Evolutionary conservation across 2,797 vertebrate species (phyloP), one percentile per base, ranked within the genome.

Genomic region (Sebastes vulpes): DNA sequence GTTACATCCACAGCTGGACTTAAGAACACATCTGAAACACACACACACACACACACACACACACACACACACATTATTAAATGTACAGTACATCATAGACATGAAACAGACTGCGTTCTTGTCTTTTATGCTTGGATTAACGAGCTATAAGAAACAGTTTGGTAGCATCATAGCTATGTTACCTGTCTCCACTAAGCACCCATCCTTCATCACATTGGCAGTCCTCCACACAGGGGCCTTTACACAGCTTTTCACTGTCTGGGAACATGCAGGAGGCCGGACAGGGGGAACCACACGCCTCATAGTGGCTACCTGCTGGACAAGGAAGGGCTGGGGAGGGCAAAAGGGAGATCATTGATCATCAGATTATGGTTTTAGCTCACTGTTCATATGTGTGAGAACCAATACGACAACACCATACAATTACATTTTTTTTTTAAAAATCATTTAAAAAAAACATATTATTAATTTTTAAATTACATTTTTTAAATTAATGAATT

Each of bases 111-210:
- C 5, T n/a, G 23, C 18, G 23, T 25, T 38, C 23, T 56, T 58
- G 26, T 58, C 29, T 59, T 31, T 32, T 20, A 60, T 46, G 12
- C 7, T 18, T 48, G 7, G 10, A 60, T 2, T 35, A 35, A 60
- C 10, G 21, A 35, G 29, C 31, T 20, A 2, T 59, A n/a, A 18
- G 52, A 8, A 26, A 7, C 14, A 59, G 5, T 20, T 70, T 11
- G 10, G 48, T 53, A 3, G 26, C 56, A 28, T 57, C 16, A 1
- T 32, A 31, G 46, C 2, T n/a, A 4, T 31, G 23, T 63, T 77
- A 86, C 84, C 73, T 86, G 65, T 86, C 50, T 59, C 81, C 81
- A 50, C 67, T 80, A 3, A 80, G 69, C 56, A 86, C 50, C 5
- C 7, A 2, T 53, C 80, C 81, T 28, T 61, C 1, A 35, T 83